Conservation (phyloP, 2,797 vertebrate species). For the Megalops cyprinoides region DNA sequence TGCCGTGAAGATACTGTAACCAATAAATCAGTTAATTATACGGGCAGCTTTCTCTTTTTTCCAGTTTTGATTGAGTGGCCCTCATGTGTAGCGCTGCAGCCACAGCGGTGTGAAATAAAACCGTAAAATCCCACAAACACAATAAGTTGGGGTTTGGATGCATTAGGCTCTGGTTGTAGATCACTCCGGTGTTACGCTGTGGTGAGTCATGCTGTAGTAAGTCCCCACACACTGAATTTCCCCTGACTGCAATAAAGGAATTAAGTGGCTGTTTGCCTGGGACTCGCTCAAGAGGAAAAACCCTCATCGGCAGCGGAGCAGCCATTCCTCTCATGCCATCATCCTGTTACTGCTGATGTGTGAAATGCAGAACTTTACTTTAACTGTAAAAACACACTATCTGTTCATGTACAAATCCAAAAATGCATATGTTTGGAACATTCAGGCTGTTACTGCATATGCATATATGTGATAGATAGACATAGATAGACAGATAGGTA, state of each 20-base stretch:
- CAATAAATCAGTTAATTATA: too few species aligned
- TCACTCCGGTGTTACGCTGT: constrained; percentile 35
- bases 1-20: too few species aligned
- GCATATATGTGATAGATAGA: too few species aligned
- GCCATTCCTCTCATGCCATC: neutral
- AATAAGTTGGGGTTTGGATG: constrained; percentile 46
- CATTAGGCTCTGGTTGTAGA: constrained; percentile 51
- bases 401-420: too few species aligned
- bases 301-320: neutral
- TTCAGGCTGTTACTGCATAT: too few species aligned
- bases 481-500: too few species aligned
- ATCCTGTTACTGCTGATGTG: neutral
- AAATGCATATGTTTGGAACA: too few species aligned
- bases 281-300: constrained; percentile 32
- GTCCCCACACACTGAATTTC: constrained; percentile 2
- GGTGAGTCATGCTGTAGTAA: constrained; percentile 34
- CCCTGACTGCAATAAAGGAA: constrained; percentile 45
- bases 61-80: too few species aligned
- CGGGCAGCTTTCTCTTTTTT: too few species aligned
- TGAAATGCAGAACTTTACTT: too few species aligned
- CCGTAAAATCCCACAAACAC: constrained; percentile 19
- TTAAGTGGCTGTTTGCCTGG: constrained; percentile 43
- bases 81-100: neutral
- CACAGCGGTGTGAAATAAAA: neutral
- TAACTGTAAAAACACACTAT: too few species aligned